Evolutionary conservation across 2,797 vertebrate species (phyloP), one percentile per base, ranked within the genome.

Genomic region (Hydrocynus forskahlii): DNA sequence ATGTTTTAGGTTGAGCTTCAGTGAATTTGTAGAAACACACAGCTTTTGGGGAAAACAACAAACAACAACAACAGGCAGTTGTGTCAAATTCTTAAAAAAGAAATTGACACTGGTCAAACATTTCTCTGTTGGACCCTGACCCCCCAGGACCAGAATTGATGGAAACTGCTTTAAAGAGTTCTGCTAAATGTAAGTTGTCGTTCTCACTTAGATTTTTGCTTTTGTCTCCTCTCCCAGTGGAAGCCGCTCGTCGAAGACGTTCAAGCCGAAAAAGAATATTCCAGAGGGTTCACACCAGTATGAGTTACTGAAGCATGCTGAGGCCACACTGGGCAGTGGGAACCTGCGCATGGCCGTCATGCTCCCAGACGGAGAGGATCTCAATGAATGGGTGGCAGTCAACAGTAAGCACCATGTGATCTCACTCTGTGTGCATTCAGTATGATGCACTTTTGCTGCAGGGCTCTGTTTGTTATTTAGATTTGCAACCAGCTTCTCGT

Each of bases 251-350:
- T 96, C 97, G 84, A 98, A 97, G 95, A 99, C 98, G 0, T 99
- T 99, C 93, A 99, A 99, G 90, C 98, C 98, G 89, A 99, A 99
- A 95, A 99, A 98, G 94, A 98, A 98, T 72, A 98, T 99, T 91
- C 98, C 97, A 0, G 97, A 99, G 90, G 98, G 98, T 17, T 99
- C 98, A 59, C 98, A 99, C 79, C 98, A 99, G 89, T 99, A 99
- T 1, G 97, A 99, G 91, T 94, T 99, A 91, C 93, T 99, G 83
- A 99, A 99, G 88, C 98, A 99, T 80, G 98, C 98, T 0, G 98
- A 99, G 91, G 97, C 98, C 69, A 99, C 98, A 0, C 94, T 99
- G 52, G 98, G 98, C 23, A 99, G 97, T 29, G 98, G 98, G 71
- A 99, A 99, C 83, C 93, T 99, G 25, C 96, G 98, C 9, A 97